Evolutionary conservation across 2,888 invertebrate genomes (phyloP), one percentile per base, ranked within the genome.

Genomic region (Odontomyia ornata): DNA sequence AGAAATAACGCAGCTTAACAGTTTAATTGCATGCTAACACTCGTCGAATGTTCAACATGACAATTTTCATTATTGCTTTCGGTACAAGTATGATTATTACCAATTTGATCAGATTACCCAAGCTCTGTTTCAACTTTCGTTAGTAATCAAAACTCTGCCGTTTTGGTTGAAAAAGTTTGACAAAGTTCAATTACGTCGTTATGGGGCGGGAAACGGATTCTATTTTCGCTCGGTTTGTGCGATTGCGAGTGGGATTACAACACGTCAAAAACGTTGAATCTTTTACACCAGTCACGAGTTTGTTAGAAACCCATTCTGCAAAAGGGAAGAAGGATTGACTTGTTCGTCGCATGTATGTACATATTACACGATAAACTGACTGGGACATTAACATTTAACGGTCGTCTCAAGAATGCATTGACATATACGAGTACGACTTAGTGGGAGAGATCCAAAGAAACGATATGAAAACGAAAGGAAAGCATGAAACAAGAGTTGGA

Each of bases 311-410:
- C 7, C 7, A 43, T 4, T n/a, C 4, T n/a, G 52, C 2, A 52
- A n/a, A 18, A 13, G 13, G 18, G 15, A 18, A 4, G 52, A 52
- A 18, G 52, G 52, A 52, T 52, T 18, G 52, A 18, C 36, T 36
- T 36, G 36, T 36, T 36, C 36, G 36, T 36, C 36, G 36, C 36
- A 36, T 36, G 57, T 23, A 21, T 57, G 23, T 57, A 23, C 23
- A 23, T 21, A 18, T 18, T 23, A 57, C 57, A 57, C 23, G 57
- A 18, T 36, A 57, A 9, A 21, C 21, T 18, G 57, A 3, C 1
- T 23, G 21, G 57, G 57, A 57, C 57, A 57, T 57, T 57, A 57
- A 57, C 57, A 57, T 57, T 57, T 57, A 18, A 57, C 57, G 57
- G 57, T 57, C 57, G 57, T 57, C 57, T 57, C 21, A 57, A 23